Conservation (phyloP, 2,797 vertebrate species). For the Pygocentrus nattereri region DNA sequence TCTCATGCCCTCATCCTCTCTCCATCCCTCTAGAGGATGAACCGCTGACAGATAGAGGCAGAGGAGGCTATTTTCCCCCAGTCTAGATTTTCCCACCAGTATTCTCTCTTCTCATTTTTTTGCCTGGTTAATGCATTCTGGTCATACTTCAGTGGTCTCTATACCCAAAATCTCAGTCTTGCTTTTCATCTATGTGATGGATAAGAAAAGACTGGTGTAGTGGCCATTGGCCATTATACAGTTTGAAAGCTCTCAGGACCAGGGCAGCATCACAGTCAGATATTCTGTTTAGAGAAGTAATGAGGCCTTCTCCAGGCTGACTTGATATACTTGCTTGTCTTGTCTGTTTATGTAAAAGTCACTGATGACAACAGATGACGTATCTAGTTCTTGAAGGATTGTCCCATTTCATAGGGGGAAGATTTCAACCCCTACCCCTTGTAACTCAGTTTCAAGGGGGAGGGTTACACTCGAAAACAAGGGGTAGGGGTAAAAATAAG, state of each 20-base stretch:
- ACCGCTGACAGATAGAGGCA: slow-evolving; percentile 48
- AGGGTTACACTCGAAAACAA: too few relatives aligned
- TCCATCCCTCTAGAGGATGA: slow-evolving; percentile 34
- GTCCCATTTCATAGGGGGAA: too few relatives aligned
- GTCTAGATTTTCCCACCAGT: slow-evolving; percentile 33
- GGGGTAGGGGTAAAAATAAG: too few relatives aligned
- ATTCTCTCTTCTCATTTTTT: slow-evolving; percentile 22
- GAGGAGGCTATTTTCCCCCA: slow-evolving; percentile 32
- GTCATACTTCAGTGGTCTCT: slow-evolving; percentile 13
- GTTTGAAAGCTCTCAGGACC: neutral
- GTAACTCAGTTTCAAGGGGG: too few relatives aligned
- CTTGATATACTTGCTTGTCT: neutral
- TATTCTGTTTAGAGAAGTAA: neutral
- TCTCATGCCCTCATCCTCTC: slow-evolving; percentile 5
- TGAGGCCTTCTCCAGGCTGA: neutral
- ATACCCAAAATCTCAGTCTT: slow-evolving; percentile 2
- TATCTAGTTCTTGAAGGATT: too few relatives aligned
- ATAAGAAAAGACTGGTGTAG: neutral
- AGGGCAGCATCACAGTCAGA: neutral
- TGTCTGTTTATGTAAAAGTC: too few relatives aligned
- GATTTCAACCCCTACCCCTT: too few relatives aligned
- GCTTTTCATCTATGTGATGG: neutral
- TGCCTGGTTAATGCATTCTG: slow-evolving; percentile 15
- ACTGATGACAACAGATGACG: too few relatives aligned
- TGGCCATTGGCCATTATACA: neutral